Conservation (phyloP, 2,888 invertebrate species). For the Trypoxylon attenuatum region DNA sequence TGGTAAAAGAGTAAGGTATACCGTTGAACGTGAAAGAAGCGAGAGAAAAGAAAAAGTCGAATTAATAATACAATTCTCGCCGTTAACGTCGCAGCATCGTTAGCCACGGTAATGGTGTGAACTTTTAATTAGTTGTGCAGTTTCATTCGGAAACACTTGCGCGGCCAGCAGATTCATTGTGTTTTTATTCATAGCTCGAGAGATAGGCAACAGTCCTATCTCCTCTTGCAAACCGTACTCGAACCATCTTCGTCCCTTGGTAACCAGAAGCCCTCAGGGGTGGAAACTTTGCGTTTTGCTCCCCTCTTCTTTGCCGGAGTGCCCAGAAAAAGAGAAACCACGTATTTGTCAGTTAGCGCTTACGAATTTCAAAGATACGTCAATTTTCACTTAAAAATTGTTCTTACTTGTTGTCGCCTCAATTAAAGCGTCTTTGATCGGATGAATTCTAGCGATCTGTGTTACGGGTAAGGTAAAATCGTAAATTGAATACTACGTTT, state of each 20-base stretch:
- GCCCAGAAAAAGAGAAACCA: conserved; percentile 41
- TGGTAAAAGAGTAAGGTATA: no score
- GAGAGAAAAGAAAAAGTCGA: conserved; percentile 28
- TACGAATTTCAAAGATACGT: conserved; percentile 33
- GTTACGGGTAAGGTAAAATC: no score
- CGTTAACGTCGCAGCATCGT: conserved; percentile 53
- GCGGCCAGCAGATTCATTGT: conserved; percentile 64
- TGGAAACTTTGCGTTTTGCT: conserved; percentile 62
- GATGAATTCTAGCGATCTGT: no score
- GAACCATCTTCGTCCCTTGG: conserved; percentile 31
- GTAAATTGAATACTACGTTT: no score
- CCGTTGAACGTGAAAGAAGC: no score
- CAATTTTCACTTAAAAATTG: no score
- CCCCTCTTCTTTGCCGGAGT: conserved; percentile 18
- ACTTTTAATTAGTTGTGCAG: conserved; percentile 74
- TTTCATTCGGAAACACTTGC: conserved; percentile 72
- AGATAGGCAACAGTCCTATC: conserved; percentile 67
- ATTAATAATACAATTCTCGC: conserved; percentile 72
- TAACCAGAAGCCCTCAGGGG: conserved; percentile 55
- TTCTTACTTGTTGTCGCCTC: conserved; percentile 12
- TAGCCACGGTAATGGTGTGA: conserved; percentile 71
- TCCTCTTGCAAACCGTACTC: conserved; percentile 41
- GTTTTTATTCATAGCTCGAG: conserved; percentile 67
- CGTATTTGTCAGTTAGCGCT: conserved; percentile 60
- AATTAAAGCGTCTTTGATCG: no score